These are phyloP conservation scores for Tringa solitaria DNA, from an alignment of 2,113 vertebrate species.

Conservation along the genomic window DNA sequence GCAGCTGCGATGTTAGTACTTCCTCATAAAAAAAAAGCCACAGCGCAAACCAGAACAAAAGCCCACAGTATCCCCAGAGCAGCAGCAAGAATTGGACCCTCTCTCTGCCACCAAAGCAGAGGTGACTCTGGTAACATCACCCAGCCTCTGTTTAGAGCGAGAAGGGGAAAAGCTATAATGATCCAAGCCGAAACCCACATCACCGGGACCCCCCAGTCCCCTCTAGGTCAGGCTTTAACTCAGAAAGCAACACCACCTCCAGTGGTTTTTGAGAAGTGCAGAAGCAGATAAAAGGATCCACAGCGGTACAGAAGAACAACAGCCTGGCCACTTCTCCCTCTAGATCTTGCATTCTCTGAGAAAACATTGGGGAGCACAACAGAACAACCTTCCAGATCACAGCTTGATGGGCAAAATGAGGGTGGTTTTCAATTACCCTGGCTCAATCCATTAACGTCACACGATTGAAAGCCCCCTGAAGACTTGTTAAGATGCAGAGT, in stretches of 20 bases:
- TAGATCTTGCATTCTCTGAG: background rate
- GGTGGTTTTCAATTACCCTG: background rate
- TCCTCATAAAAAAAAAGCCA: background rate
- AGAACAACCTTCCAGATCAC: background rate
- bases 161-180: background rate
- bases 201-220: background rate
- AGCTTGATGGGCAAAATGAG: background rate
- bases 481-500: background rate
- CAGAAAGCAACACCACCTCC: background rate
- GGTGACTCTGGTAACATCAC: background rate
- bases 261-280: background rate
- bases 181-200: background rate
- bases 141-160: background rate
- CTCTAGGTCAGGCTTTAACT: background rate
- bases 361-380: background rate
- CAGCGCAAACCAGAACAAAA: background rate
- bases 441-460: background rate
- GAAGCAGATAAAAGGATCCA: background rate
- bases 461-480: background rate
- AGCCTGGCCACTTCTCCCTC: background rate
- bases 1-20: background rate
- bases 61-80: background rate
- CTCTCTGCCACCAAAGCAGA: background rate
- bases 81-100: background rate
- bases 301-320: background rate